phyloP scores from a whole-genome alignment of 2,888 invertebrate genomes.

The Gastracanthus pulcherrimus region DNA sequence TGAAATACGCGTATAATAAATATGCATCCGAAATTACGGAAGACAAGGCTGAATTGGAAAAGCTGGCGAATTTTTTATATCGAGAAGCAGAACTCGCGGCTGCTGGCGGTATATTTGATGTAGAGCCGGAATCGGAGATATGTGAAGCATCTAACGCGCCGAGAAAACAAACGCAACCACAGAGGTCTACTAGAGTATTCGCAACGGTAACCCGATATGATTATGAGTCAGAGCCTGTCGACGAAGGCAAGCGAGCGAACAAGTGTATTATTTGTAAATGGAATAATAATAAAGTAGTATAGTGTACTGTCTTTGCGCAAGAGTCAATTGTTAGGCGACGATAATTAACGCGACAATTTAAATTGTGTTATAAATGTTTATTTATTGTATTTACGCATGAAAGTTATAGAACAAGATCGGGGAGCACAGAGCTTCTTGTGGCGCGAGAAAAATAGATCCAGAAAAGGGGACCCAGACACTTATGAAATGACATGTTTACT shows the following conservation, averaged over 20 bases:
- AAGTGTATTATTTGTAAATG: conserved; percentile 7
- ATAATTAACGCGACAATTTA: too few relatives aligned
- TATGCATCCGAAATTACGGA: background rate
- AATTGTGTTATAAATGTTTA: too few relatives aligned
- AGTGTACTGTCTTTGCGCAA: background rate
- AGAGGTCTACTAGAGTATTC: background rate
- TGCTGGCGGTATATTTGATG: background rate
- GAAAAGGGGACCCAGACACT: too few relatives aligned
- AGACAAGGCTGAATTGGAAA: conserved; percentile 7
- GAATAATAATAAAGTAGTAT: background rate
- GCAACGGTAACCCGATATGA: background rate
- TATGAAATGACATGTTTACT: too few relatives aligned
- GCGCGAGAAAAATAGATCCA: too few relatives aligned
- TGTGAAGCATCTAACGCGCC: too few relatives aligned
- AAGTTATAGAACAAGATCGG: too few relatives aligned
- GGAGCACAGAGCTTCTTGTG: too few relatives aligned
- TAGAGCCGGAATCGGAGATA: background rate
- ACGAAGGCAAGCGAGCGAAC: background rate
- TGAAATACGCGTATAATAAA: conserved; percentile 33
- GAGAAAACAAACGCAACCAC: background rate
- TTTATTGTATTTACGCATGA: too few relatives aligned
- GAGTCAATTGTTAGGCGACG: too few relatives aligned
- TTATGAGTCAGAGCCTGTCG: background rate
- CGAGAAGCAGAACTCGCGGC: too few relatives aligned
- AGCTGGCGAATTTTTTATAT: too few relatives aligned